Conservation (phyloP, 2,113 vertebrate species). For the Psilopogon haemacephalus region DNA sequence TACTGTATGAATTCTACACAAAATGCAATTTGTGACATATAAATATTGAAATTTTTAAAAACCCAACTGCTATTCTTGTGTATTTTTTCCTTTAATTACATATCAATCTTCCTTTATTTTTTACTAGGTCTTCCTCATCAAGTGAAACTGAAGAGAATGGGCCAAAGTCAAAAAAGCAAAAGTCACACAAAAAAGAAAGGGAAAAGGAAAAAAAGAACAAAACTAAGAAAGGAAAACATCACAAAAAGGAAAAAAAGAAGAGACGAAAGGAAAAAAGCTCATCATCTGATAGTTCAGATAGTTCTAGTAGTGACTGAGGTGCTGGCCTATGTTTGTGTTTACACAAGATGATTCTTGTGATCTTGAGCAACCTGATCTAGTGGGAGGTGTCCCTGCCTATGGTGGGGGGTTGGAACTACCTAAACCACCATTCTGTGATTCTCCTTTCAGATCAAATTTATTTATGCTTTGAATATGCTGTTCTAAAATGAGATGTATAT, state of each 20-base stretch:
- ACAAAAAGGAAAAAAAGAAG: conserved; percentile 85
- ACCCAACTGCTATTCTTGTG: neutral
- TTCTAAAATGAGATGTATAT: neutral
- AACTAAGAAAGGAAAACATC: conserved; percentile 84
- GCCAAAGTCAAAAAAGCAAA: conserved; percentile 88
- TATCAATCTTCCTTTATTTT: neutral
- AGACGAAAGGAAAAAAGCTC: conserved; percentile 79
- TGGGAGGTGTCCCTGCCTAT: too few relatives aligned
- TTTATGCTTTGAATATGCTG: conserved; percentile 39
- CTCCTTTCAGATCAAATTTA: conserved; percentile 5
- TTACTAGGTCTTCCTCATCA: conserved; percentile 81
- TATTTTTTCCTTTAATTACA: neutral
- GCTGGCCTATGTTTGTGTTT: neutral
- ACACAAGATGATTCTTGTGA: too few relatives aligned
- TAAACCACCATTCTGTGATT: too few relatives aligned
- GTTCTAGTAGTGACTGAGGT: conserved; percentile 83
- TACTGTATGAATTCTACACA: neutral
- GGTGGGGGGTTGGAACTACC: too few relatives aligned
- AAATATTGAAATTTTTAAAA: neutral
- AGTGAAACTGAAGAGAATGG: conserved; percentile 79
- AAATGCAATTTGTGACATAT: neutral
- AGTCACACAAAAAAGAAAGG: conserved; percentile 89
- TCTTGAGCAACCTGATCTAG: too few relatives aligned
- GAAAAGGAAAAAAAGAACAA: conserved; percentile 86
- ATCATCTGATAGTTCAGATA: conserved; percentile 79